Evolutionary conservation across 2,113 vertebrate genomes (phyloP), one percentile per base, ranked within the genome.

Genomic region (Nyctibius bracteatus): DNA sequence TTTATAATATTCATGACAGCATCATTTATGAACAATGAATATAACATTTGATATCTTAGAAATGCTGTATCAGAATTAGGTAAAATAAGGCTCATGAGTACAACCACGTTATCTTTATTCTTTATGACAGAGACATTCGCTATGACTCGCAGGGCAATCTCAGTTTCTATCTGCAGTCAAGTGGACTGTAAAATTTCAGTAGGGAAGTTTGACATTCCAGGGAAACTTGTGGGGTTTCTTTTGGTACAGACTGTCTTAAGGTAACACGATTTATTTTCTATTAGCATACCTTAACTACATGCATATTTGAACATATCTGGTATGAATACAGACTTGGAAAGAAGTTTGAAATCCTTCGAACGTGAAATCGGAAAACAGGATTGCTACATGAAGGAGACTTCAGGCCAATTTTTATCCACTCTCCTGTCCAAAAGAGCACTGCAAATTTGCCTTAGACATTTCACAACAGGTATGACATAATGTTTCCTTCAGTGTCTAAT

Each of bases 161-260:
- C 3, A 2, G 15, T n/a, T 88, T 89, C 54, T 30, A 30, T 17
- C 37, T 59, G 39, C 24, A 82, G 25, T 71, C 19, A 54, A 75
- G 21, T 13, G 8, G 44, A 22, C 21, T 70, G 19, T 35, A 77
- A 81, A 74, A 66, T 65, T 84, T 47, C 30, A 19, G 12, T 18
- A 66, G 25, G 47, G 31, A 74, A 44, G 23, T 51, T 13, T 87
- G 73, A 54, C 27, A 84, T 20, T 67, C 24, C 46, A 89, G 35
- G n/a, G 49, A 82, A 52, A n/a, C 7, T 20, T 61, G 8, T 16
- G 12, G 6, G 13, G 0, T 0, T 6, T 14, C 39, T 47, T 72
- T 77, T 55, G 1, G 8, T 49, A 83, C 11, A 84, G 55, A 25
- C 11, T 62, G 24, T 81, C 61, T 73, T 68, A 66, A 41, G 25